A percentile compares a stretch with the other conserved stretches of the same genome.
These are phyloP conservation scores for Crotalus viridis DNA, from an alignment of 2,113 vertebrate genomes.

Conservation along the genomic window DNA sequence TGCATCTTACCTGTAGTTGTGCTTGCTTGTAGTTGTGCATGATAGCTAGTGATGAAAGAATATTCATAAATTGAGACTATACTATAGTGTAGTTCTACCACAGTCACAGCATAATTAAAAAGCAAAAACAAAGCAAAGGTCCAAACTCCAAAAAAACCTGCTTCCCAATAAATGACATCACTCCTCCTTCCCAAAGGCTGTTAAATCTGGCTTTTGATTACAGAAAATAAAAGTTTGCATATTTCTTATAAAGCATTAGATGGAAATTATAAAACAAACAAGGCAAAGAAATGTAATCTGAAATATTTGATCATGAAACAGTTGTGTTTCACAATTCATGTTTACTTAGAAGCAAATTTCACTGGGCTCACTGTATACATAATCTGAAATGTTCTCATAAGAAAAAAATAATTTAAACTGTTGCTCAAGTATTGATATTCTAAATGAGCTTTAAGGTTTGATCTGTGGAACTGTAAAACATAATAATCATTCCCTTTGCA, in stretches of 20 bases:
- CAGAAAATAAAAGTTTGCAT: neutral
- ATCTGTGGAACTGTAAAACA: neutral
- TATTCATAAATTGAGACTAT: too few species aligned
- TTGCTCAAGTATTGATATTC: neutral
- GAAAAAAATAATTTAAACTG: neutral
- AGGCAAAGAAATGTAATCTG: neutral
- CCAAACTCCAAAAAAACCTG: neutral
- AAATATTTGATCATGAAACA: neutral
- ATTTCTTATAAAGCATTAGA: neutral
- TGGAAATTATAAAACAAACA: neutral
- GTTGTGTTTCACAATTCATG: neutral
- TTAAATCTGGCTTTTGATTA: neutral
- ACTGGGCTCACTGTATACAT: neutral
- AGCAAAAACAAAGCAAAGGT: neutral
- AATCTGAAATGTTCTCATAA: neutral
- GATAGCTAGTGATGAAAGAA: too few species aligned
- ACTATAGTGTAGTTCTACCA: too few species aligned
- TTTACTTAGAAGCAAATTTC: neutral
- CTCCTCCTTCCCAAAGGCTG: neutral
- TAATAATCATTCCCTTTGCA: neutral
- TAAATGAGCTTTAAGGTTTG: neutral
- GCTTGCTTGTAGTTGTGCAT: too few species aligned
- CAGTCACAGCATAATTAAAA: neutral
- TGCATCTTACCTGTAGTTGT: too few species aligned
- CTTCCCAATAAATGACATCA: neutral